phyloP scores from a whole-genome alignment of 2,888 invertebrate genomes.

The Himalopsyche anomala region DNA sequence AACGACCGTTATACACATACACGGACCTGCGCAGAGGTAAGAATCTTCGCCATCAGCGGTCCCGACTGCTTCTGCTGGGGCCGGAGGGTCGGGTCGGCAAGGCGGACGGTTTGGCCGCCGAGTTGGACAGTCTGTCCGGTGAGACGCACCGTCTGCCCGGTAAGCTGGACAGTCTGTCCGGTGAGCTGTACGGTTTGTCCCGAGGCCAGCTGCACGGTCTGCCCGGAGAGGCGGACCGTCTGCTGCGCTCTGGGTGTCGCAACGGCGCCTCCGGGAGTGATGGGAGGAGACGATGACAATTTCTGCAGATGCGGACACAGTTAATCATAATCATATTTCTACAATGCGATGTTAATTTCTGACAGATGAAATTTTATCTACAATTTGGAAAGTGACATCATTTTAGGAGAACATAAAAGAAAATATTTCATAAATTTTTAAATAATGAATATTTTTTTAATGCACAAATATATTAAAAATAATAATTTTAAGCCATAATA shows the following conservation, averaged over 20 bases:
- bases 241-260: slow-evolving; percentile 65
- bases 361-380: no score
- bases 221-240: slow-evolving; percentile 75
- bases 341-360: no score
- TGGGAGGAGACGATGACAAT: slow-evolving; percentile 62
- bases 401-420: no score
- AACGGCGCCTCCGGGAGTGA: slow-evolving; percentile 53
- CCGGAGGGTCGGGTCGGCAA: slow-evolving; percentile 68
- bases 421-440: no score
- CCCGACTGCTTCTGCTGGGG: slow-evolving; percentile 72
- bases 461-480: no score
- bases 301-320: slow-evolving; percentile 51
- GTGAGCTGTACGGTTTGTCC: slow-evolving; percentile 69
- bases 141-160: slow-evolving; percentile 73
- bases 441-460: no score
- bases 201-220: slow-evolving; percentile 74
- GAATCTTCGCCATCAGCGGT: slow-evolving; percentile 83
- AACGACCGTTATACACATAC: background rate
- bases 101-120: slow-evolving; percentile 71
- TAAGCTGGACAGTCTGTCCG: slow-evolving; percentile 70
- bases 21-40: slow-evolving; percentile 82
- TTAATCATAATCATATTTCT: background rate
- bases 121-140: slow-evolving; percentile 72
- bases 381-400: no score
- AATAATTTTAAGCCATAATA: no score